Base-by-base conservation (phyloP, 2,113 vertebrate species). In the Leptobrachium ailaonicum region DNA sequence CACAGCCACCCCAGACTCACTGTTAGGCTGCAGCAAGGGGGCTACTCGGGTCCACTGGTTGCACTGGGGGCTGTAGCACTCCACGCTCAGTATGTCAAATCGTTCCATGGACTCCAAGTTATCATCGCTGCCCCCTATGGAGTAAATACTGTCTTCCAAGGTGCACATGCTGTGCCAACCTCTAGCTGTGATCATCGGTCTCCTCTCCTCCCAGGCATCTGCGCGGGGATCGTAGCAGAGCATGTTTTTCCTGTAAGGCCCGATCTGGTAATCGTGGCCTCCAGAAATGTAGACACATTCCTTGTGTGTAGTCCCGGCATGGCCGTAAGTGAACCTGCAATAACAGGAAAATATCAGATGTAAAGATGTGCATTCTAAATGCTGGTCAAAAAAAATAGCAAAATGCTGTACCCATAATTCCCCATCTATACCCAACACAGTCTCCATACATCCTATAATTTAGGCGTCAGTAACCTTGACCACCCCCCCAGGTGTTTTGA, bases 141-240 rank as follows among this genome's bases (percentile, higher is more conserved):
- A 94, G 63, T 97, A 99, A 87, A 98, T 94, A 7, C 83, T 93
- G 82, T 97, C 92, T 13, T 88, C 87, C 43, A 97, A 84, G 67
- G 96, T 95, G 56, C 96, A 95, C 97, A 99, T 98, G 89, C 96
- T 95, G 91, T 99, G 97, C 96, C 97, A 98, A 10, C 96, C 96
- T 0, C 96, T 90, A 0, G 96, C 95, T 0, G 93, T 87, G 9
- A 88, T 88, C 97, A 99, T 98, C 1, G 95, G 89, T 83, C 90
- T 93, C 45, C 93, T 90, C 79, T 98, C 95, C 72, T 89, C 87
- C 97, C 97, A 99, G 1, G 88, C 85, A 0, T 95, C 94, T 0
- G 86, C 92, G 40, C 88, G 87, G 10, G 92, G 88, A 32, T 97
- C 94, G 0, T 97, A 98, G 82, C 96, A 97, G 72, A 99, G 92